Evolutionary conservation across 2,113 vertebrate genomes (phyloP), one percentile per base, ranked within the genome.

Genomic region (Morone chrysops): DNA sequence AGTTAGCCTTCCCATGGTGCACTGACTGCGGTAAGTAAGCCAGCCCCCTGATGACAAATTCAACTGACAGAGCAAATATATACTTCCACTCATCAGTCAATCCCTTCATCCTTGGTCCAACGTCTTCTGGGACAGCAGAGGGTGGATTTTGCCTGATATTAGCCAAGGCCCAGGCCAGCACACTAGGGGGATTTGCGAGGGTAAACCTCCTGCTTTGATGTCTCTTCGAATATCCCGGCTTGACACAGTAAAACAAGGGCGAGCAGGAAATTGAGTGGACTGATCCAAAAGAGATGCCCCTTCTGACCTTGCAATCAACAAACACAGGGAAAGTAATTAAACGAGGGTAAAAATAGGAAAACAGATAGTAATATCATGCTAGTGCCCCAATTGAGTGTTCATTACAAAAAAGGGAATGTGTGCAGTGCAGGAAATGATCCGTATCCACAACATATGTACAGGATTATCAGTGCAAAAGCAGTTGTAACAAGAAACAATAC

Each of bases 1-100:
- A 83, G 74, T 75, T 68, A 53, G 85, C 63, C 57, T 77, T 91
- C 83, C 65, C 43, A 61, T 36, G 51, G 75, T 56, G 83, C 38
- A 4, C 63, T 22, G 65, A 65, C 71, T 50, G 62, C 82, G 70
- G 71, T 67, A 45, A 85, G 75, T 80, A 90, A 82, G 81, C 84
- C 81, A 75, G 43, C 78, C 78, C 74, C 86, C 81, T 50, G 71
- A 86, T 89, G 92, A 92, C 85, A 89, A 80, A 80, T 86, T 86
- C 77, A 86, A 90, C 91, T 89, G 82, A 89, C 88, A 85, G 81
- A 78, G 83, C 78, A 92, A 92, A 93, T 87, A 91, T 86, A 93
- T 67, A 89, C 80, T 87, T 86, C 72, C 86, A 87, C 83, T 89
- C 80, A 79, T 89, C 86, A 86, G 83, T 87, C 91, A 89, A 71